phyloP scores from a whole-genome alignment of 2,888 invertebrate genomes.

The Drosophila histrio region DNA sequence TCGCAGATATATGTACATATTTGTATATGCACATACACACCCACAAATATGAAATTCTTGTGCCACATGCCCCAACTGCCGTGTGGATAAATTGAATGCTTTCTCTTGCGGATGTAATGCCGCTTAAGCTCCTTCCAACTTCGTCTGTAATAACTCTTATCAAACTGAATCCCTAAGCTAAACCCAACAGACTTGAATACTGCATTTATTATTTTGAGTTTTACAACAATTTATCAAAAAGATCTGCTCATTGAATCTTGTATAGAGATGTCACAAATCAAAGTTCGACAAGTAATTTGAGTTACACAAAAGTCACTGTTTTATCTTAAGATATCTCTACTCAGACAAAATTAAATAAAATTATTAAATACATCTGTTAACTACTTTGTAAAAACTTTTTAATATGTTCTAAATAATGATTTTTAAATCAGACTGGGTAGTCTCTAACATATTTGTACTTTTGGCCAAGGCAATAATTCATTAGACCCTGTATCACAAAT shows the following conservation, averaged over 20 bases:
- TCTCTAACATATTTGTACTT: too few relatives aligned
- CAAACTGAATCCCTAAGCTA: not conserved
- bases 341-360: too few relatives aligned
- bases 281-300: not conserved
- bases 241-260: not conserved
- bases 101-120: constrained; percentile 13
- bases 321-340: too few relatives aligned
- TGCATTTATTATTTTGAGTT: not conserved
- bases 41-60: not conserved
- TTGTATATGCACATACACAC: not conserved
- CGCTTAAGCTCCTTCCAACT: constrained; percentile 11
- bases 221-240: not conserved
- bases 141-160: not conserved
- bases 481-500: too few relatives aligned
- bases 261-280: not conserved
- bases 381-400: too few relatives aligned
- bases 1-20: not conserved
- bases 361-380: too few relatives aligned
- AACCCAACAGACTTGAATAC: not conserved
- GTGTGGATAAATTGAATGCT: not conserved
- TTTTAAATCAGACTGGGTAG: too few relatives aligned
- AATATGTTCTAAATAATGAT: too few relatives aligned
- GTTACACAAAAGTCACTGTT: too few relatives aligned
- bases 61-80: not conserved
- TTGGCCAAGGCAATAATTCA: too few relatives aligned